A percentile compares a stretch with the other conserved stretches of the same genome.
Conservation (phyloP, 2,888 invertebrate species). For the Cephus runcator region DNA sequence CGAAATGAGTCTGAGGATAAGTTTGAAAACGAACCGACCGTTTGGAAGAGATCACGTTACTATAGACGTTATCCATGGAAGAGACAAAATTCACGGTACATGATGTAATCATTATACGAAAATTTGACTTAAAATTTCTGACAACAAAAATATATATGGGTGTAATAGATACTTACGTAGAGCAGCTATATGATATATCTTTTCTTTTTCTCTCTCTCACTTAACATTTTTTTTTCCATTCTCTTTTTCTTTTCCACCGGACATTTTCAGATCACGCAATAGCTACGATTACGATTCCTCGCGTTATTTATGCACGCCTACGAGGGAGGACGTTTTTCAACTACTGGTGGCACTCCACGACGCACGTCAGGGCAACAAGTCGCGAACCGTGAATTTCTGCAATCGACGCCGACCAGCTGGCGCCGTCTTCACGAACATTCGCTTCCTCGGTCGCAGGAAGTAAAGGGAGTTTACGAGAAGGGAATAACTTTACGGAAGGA, state of each 20-base stretch:
- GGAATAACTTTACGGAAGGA: not conserved
- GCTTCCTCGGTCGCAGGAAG: slow-evolving; percentile 70
- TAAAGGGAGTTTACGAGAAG: slow-evolving; percentile 20
- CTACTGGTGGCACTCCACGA: slow-evolving; percentile 72
- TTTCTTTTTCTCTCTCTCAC: not conserved
- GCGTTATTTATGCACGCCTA: slow-evolving; percentile 72
- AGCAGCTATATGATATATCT: no score
- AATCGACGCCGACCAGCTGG: slow-evolving; percentile 72
- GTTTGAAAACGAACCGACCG: slow-evolving; percentile 16
- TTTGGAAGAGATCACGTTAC: slow-evolving; percentile 69
- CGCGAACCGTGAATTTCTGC: slow-evolving; percentile 71
- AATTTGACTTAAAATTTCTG: not conserved
- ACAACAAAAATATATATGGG: no score
- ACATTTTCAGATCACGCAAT: slow-evolving; percentile 32
- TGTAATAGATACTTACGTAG: no score
- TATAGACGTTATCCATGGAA: slow-evolving; percentile 75
- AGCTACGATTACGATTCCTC: slow-evolving; percentile 70
- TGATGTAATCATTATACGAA: slow-evolving; percentile 49
- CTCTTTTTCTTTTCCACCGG: no score
- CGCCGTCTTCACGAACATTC: slow-evolving; percentile 73
- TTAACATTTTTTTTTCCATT: not conserved
- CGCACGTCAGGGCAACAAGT: slow-evolving; percentile 69
- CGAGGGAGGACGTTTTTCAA: slow-evolving; percentile 72
- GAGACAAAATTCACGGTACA: slow-evolving; percentile 68
- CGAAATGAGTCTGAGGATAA: slow-evolving; percentile 15